Conservation (phyloP, 30 jellyfish, hydroid and myxozoan genomes). For the Morbakka virulenta region DNA sequence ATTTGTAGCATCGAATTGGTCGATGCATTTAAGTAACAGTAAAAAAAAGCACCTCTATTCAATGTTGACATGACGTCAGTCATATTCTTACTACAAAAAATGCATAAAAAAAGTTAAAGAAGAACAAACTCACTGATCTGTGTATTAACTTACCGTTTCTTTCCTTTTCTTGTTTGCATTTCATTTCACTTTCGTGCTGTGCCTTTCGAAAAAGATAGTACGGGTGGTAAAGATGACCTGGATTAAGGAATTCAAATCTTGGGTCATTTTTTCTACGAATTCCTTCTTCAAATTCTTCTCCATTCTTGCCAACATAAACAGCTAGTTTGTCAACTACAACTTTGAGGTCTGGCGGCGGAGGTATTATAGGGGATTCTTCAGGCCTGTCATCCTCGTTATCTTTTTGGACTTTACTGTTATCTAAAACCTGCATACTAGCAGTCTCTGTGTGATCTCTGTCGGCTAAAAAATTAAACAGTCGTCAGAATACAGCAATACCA, state of each 20-base stretch:
- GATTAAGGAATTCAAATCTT: conserved; percentile 67
- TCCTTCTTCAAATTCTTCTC: conserved; percentile 84
- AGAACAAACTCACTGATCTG: no score
- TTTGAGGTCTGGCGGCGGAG: conserved; percentile 86
- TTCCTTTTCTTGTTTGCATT: no score
- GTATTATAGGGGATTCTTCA: conserved; percentile 43
- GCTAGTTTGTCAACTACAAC: conserved; percentile 85
- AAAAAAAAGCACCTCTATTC: no score
- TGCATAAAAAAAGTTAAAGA: no score
- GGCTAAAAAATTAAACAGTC: no score
- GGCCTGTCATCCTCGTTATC: background rate
- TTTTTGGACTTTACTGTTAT: background rate
- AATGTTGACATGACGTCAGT: no score
- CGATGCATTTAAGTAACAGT: no score
- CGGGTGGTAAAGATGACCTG: conserved; percentile 53
- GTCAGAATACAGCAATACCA: no score
- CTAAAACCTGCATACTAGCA: background rate
- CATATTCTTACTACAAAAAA: no score
- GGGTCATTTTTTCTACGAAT: conserved; percentile 75
- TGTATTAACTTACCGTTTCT: no score
- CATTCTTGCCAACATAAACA: conserved; percentile 73
- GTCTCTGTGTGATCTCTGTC: background rate
- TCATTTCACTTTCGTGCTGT: conserved; percentile 6
- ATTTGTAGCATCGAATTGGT: no score
- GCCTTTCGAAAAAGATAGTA: conserved; percentile 61